Evolutionary conservation across 2,113 vertebrate species (phyloP).

Genomic region (Pagrus major): DNA sequence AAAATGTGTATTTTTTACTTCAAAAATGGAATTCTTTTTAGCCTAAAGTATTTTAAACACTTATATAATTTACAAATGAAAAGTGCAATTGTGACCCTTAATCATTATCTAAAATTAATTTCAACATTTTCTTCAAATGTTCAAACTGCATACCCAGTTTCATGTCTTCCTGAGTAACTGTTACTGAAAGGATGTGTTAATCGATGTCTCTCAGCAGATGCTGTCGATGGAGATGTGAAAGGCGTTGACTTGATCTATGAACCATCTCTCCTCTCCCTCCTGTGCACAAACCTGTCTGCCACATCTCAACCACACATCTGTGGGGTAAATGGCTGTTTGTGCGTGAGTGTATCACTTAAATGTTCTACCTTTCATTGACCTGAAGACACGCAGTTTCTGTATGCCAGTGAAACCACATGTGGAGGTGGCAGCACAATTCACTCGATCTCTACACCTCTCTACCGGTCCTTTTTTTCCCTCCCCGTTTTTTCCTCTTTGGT

Average conservation of each 20-base stretch:
- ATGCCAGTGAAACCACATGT: conserved; percentile 44
- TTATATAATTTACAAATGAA: not conserved
- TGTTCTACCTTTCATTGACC: conserved; percentile 61
- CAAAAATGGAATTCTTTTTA: not conserved
- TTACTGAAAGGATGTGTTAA: conserved; percentile 25
- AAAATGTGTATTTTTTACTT: not conserved
- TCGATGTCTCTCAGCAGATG: conserved; percentile 40
- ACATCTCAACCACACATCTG: conserved; percentile 54
- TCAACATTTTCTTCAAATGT: too few relatives aligned
- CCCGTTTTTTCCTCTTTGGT: conserved; percentile 48
- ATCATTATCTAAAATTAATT: not conserved
- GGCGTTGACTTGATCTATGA: conserved; percentile 62
- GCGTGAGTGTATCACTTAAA: conserved; percentile 27
- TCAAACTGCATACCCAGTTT: not conserved
- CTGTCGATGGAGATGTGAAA: conserved; percentile 58
- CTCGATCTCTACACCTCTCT: conserved; percentile 56
- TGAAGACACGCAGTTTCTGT: conserved; percentile 37
- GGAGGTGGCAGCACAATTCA: conserved; percentile 58
- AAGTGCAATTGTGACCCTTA: not conserved
- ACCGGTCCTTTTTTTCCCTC: conserved; percentile 5
- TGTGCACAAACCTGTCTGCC: conserved; percentile 57
- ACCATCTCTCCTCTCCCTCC: conserved; percentile 41
- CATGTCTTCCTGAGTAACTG: not conserved
- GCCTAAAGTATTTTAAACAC: not conserved
- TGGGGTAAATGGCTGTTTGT: conserved; percentile 15